Evolutionary conservation across 2,888 invertebrate species (phyloP), one percentile per base, ranked within the genome.

Genomic region (Myathropa florea): DNA sequence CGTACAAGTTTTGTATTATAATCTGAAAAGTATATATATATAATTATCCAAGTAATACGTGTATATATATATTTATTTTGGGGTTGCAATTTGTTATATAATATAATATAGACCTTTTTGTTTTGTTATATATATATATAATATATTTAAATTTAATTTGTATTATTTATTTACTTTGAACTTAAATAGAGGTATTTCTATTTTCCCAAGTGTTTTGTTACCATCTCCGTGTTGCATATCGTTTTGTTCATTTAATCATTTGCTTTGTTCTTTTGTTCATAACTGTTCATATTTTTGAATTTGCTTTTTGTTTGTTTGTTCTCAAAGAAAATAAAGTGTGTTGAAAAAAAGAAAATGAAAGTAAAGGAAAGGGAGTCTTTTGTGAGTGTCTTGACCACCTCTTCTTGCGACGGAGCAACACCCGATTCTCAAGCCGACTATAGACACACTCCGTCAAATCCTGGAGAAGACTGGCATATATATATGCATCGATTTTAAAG

Each of bases 101-200:
- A 86, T 86, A 86, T 78, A 86, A 82, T 86, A 78, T 78, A 86
- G 83, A 78, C 10, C 61, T 82, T 82, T 60, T 68, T 70, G 21
- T 63, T 39, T 72, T 65, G 30, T 28, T 78, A 55, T 79, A 71
- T 86, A 78, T 86, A 78, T 80, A 81, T 79, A 78, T 78, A 82
- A 71, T 76, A 81, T 85, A 82, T 61, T 87, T 88, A 83, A 78
- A 83, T 86, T 85, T 88, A 79, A 81, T 86, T 88, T 82, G 82
- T 88, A 87, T 88, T 83, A 76, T 88, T 88, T 85, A 83, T 68
- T 89, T 89, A 87, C 88, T 92, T 93, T 93, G 92, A 93, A 93
- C 92, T 93, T 91, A 93, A 93, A 91, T 91, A 92, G 92, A 93
- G 93, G 92, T 93, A 93, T 93, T 92, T 92, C 90, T 93, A 93